Evolutionary conservation across 2,797 vertebrate species (phyloP).

Genomic region (Sebastolobus alascanus): DNA sequence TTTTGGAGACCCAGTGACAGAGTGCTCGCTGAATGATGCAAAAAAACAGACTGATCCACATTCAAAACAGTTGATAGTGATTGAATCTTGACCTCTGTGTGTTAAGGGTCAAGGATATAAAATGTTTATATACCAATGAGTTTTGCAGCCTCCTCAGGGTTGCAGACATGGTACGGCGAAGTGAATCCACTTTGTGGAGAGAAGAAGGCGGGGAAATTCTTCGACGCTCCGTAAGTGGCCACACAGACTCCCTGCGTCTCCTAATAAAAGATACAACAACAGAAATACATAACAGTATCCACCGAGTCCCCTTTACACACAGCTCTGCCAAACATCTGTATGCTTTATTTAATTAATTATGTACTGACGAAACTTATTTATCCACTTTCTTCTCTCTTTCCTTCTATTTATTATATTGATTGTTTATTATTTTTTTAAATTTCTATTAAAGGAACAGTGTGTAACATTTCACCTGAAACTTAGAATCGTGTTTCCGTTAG

Average conservation of each 20-base stretch:
- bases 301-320: neutral
- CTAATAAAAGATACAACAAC: conserved; percentile 67
- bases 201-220: conserved; percentile 93
- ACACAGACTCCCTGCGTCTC: conserved; percentile 94
- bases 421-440: neutral
- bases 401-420: too few relatives aligned
- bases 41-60: neutral
- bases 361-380: neutral
- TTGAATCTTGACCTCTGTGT: neutral
- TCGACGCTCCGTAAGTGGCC: conserved; percentile 88
- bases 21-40: conserved; percentile 77
- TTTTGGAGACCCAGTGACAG: conserved; percentile 86
- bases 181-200: conserved; percentile 87
- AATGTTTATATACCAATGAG: conserved; percentile 86
- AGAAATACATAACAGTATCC: neutral
- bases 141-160: conserved; percentile 88
- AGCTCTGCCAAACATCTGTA: neutral
- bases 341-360: neutral
- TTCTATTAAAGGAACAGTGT: too few relatives aligned
- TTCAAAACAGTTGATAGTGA: neutral
- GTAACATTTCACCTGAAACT: too few relatives aligned
- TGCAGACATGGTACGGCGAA: conserved; percentile 84
- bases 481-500: too few relatives aligned
- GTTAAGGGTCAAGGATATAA: neutral
- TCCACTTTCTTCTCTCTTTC: neutral